Base-by-base conservation (phyloP, 1,140 invertebrate species). In the Luehdorfia chinensis region DNA sequence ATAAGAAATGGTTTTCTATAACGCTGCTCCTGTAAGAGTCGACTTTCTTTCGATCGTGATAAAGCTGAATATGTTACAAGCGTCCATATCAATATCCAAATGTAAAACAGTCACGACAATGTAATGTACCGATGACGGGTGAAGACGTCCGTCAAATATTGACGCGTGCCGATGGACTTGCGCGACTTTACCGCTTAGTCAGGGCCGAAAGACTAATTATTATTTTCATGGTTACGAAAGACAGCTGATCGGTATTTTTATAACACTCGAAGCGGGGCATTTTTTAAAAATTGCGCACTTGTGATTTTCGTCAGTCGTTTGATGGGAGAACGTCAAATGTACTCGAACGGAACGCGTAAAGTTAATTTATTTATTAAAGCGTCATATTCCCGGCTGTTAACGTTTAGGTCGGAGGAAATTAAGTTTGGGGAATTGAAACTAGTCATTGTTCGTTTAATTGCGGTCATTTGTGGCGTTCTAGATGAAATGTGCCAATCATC, bases 371-470 rank as follows among this genome's bases (percentile, higher is more conserved):
- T 74, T 62, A 64, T 70, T 64, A 69, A 66, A 74, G 61, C 72
- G 61, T 72, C 55, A 68, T 65, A 65, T 77, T 69, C 56, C 59
- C 61, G 65, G 60, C 69, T 67, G 67, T 70, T 67, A 74, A 75
- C 58, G 68, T 63, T 63, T 44, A 34, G 49, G 52, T 60, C 46
- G 66, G 56, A 76, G 76, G 76, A 83, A 83, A 83, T 84, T 83
- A 65, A 67, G 71, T 83, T 84, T 27, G 59, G 71, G 70, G 75
- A 78, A 83, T 80, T 77, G 76, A 84, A 78, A 80, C 69, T 66
- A 60, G 61, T 75, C 66, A 77, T 84, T 84, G 80, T 83, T 83
- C 71, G 80, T 79, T 80, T 84, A 77, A 84, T 80, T 80, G 76
- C 71, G 63, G 71, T 74, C 73, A 78, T 81, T 80, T 76, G 68